phyloP scores from a whole-genome alignment of 2,888 invertebrate species.

The Scaptodrosophila latifasciaeformis region DNA sequence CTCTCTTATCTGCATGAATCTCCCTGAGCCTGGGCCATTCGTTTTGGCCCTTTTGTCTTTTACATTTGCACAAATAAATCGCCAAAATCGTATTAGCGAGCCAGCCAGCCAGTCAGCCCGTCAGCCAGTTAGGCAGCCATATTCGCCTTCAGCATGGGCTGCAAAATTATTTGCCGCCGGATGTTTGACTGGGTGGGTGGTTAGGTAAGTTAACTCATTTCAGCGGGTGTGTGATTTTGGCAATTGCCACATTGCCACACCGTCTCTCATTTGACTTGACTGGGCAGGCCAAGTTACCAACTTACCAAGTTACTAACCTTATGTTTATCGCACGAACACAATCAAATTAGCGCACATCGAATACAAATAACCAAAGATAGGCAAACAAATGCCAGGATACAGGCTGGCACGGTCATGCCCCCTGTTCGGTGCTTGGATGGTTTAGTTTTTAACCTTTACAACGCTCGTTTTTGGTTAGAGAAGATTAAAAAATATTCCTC shows the following conservation, averaged over 20 bases:
- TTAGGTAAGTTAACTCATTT: neutral
- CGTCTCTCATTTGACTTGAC: conserved; percentile 20
- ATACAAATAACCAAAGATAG: conserved; percentile 64
- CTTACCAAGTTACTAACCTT: no score
- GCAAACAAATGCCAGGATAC: conserved; percentile 40
- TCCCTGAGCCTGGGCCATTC: no score
- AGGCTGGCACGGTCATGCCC: conserved; percentile 26
- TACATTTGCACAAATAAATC: conserved; percentile 62
- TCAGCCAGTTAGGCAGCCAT: no score
- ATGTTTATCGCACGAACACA: conserved; percentile 65
- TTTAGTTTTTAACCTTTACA: no score
- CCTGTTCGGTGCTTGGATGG: no score
- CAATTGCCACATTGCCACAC: conserved; percentile 11
- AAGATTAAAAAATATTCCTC: no score
- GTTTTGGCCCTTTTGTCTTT: conserved; percentile 59
- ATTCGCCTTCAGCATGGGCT: no score
- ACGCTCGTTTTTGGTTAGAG: no score
- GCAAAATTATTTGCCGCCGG: conserved; percentile 62
- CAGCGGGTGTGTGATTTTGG: no score
- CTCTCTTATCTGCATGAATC: conserved; percentile 12
- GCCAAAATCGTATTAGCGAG: conserved; percentile 55
- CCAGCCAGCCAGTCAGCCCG: no score
- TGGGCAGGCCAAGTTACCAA: conserved; percentile 4
- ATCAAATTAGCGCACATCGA: conserved; percentile 69
- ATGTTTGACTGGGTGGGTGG: conserved; percentile 33